These are phyloP conservation scores for Stichopus chloronotus DNA, from an alignment of 35 echinoderm and acorn worm genomes.

Conservation along the genomic window DNA sequence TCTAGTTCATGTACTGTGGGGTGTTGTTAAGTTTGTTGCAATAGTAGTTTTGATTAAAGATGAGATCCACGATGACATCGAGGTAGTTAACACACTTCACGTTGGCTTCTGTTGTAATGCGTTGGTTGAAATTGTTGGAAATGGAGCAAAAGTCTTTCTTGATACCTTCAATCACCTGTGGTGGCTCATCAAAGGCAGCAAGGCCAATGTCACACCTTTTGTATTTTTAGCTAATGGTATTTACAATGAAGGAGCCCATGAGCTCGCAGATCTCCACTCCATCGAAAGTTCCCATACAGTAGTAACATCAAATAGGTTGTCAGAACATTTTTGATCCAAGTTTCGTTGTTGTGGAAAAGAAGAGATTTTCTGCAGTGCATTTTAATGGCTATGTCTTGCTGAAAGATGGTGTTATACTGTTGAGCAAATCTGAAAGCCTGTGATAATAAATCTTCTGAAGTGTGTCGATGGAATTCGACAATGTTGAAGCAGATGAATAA, in stretches of 20 bases:
- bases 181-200: neutral
- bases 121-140: neutral
- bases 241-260: neutral
- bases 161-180: neutral
- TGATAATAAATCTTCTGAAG: neutral
- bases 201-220: neutral
- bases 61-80: neutral
- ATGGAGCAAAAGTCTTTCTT: neutral
- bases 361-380: neutral
- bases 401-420: neutral
- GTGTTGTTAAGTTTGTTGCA: neutral
- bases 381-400: neutral
- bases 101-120: neutral
- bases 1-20: neutral
- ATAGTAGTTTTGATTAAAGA: neutral
- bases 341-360: neutral
- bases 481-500: neutral
- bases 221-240: neutral
- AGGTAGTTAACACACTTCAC: too few relatives aligned
- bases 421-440: neutral
- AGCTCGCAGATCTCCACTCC: neutral
- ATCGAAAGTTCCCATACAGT: neutral
- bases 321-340: neutral
- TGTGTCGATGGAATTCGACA: neutral
- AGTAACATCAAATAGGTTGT: neutral